Evolutionary conservation across 1,140 invertebrate species (phyloP).

Genomic region (Papilio dardanus): DNA sequence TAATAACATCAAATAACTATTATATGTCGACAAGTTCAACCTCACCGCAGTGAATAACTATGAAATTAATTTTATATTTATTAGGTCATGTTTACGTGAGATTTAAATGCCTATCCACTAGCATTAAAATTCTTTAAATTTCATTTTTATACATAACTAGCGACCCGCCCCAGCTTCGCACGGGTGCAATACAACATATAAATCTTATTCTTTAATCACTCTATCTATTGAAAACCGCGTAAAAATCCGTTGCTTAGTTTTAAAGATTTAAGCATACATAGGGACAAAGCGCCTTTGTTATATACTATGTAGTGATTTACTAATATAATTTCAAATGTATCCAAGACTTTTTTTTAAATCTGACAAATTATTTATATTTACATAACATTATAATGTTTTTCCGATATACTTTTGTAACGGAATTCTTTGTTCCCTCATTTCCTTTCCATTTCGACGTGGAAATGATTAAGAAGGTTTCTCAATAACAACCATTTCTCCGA

Average conservation of each 20-base stretch:
- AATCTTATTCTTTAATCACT: too few species aligned
- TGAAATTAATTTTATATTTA: slow-evolving; percentile 49
- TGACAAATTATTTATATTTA: not conserved
- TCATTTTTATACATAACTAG: too few species aligned
- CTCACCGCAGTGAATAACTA: slow-evolving; percentile 38
- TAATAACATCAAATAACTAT: not conserved
- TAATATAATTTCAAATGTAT: not conserved
- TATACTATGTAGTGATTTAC: too few species aligned
- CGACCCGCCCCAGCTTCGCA: too few species aligned
- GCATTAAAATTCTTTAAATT: too few species aligned
- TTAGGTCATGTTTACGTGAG: slow-evolving; percentile 33
- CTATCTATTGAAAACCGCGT: too few species aligned
- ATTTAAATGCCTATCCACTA: not conserved
- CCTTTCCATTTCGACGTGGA: slow-evolving; percentile 42
- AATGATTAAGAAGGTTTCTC: slow-evolving; percentile 40
- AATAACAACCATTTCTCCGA: slow-evolving; percentile 1
- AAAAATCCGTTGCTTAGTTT: too few species aligned
- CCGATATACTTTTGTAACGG: not conserved
- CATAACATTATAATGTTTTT: not conserved
- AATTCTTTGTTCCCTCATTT: slow-evolving; percentile 41
- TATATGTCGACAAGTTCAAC: slow-evolving; percentile 2
- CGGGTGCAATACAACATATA: too few species aligned
- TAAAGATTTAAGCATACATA: too few species aligned
- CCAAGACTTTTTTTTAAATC: not conserved
- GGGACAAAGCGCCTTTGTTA: too few species aligned